phyloP scores from a whole-genome alignment of 2,113 vertebrate genomes.

The Monopterus albus region DNA sequence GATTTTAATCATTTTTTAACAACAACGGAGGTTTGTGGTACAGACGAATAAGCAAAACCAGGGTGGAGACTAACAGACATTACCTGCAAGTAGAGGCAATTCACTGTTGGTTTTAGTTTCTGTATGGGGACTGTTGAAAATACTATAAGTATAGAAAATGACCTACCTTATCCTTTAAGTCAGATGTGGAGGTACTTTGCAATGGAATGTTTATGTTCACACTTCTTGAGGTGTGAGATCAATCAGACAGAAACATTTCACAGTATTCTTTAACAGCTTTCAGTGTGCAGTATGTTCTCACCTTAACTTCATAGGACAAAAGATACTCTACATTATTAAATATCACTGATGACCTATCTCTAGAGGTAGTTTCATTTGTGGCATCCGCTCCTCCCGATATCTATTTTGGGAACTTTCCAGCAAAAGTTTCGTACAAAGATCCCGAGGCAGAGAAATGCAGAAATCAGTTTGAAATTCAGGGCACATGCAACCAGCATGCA shows the following conservation, averaged over 20 bases:
- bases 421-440: conserved; percentile 32
- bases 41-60: too few species aligned
- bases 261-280: neutral
- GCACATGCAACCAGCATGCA: conserved; percentile 47
- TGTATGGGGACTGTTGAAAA: too few species aligned
- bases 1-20: too few species aligned
- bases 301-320: neutral
- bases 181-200: too few species aligned
- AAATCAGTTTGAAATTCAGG: conserved; percentile 58
- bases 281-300: neutral
- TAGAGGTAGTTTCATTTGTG: conserved; percentile 16
- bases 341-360: conserved; percentile 50
- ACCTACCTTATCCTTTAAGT: too few species aligned
- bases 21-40: too few species aligned
- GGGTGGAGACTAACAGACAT: too few species aligned
- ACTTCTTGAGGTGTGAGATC: neutral
- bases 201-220: neutral
- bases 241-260: neutral
- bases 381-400: conserved; percentile 30
- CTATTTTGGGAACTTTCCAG: conserved; percentile 49
- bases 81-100: too few species aligned
- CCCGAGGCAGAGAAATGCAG: conserved; percentile 34
- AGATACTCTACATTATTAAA: conserved; percentile 1
- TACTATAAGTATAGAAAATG: too few species aligned
- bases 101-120: too few species aligned